A percentile compares a stretch with the other conserved stretches of the same genome.
Conservation (phyloP, 2,113 vertebrate species). For the Amphiprion percula region DNA sequence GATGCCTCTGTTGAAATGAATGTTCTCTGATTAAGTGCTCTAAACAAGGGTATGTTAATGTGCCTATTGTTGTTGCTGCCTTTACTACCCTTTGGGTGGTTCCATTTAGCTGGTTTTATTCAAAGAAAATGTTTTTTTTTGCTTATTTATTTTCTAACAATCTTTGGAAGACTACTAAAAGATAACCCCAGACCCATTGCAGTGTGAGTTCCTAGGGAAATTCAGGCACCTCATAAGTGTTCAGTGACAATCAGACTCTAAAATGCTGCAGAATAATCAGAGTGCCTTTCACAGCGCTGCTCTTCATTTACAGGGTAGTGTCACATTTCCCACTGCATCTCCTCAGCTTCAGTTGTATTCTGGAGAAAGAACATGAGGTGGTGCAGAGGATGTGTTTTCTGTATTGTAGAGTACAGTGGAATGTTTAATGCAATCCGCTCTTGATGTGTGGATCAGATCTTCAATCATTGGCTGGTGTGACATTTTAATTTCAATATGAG, state of each 20-base stretch:
- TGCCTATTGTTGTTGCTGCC: conserved; percentile 29
- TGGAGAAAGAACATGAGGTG: neutral
- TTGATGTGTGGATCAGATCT: neutral
- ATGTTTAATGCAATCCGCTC: neutral
- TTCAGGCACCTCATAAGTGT: neutral
- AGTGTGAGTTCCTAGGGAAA: neutral
- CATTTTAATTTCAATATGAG: neutral
- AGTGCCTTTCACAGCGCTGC: conserved; percentile 48
- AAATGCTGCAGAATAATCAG: conserved; percentile 42
- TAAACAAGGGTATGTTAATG: conserved; percentile 39
- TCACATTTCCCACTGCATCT: conserved; percentile 53
- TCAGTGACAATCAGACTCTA: conserved; percentile 56
- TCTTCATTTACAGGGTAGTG: conserved; percentile 58
- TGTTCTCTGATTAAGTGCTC: conserved; percentile 40
- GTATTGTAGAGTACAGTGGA: neutral
- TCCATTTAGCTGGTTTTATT: neutral
- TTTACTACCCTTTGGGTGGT: conserved; percentile 15
- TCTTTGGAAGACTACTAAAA: neutral
- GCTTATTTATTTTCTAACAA: conserved; percentile 13
- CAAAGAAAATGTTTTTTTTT: conserved; percentile 1
- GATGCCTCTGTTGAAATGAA: conserved; percentile 16
- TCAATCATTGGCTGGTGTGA: neutral
- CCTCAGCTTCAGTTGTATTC: conserved; percentile 11
- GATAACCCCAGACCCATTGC: neutral
- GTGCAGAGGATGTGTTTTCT: neutral